phyloP scores from a whole-genome alignment of 2,888 invertebrate species.

The Pterobdella sp. region DNA sequence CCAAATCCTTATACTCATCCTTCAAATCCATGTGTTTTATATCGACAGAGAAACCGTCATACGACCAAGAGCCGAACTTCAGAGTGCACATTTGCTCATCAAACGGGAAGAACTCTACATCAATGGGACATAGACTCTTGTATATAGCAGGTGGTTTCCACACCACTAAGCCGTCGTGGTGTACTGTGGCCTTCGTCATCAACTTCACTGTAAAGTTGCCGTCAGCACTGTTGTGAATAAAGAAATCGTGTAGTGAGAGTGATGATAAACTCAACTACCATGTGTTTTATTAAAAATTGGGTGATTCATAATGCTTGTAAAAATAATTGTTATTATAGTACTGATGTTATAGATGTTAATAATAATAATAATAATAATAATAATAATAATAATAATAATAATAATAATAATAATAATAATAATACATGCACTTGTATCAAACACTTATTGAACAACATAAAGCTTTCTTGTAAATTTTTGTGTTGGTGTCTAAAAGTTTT shows the following conservation, averaged over 20 bases:
- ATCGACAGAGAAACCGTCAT: conserved; percentile 48
- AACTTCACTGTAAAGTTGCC: conserved; percentile 40
- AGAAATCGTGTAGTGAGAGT: too few relatives aligned
- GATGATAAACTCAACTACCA: too few relatives aligned
- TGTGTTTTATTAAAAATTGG: too few relatives aligned
- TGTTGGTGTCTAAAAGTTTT: too few relatives aligned
- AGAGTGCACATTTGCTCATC: conserved; percentile 83
- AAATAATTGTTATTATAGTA: background rate
- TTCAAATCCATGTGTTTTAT: conserved; percentile 37
- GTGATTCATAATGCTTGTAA: too few relatives aligned
- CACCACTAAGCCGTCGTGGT: conserved; percentile 35
- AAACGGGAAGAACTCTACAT: conserved; percentile 54
- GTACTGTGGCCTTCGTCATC: conserved; percentile 40
- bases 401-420: background rate
- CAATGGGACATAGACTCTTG: conserved; percentile 64
- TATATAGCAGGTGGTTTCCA: conserved; percentile 89
- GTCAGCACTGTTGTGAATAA: conserved; percentile 39
- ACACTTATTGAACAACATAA: too few relatives aligned
- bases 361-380: background rate
- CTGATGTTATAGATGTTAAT: background rate
- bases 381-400: background rate
- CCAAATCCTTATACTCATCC: conserved; percentile 29
- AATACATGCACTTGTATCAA: background rate
- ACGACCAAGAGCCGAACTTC: conserved; percentile 79
- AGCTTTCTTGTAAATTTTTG: too few relatives aligned